Base-by-base conservation (phyloP, 2,797 vertebrate species). In the Vultur gryphus region DNA sequence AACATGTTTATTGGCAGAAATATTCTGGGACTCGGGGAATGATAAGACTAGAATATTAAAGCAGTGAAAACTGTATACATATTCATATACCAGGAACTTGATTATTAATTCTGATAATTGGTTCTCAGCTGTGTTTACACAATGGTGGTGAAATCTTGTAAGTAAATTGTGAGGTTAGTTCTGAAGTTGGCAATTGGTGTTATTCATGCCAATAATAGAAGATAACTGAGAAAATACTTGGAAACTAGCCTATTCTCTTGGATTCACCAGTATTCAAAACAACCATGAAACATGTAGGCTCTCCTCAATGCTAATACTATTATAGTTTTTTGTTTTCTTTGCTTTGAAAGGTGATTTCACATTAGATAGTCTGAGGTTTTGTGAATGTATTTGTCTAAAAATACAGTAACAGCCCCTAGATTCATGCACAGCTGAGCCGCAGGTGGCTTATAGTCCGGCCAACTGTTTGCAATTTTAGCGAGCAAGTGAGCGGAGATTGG, bases 111-210 rank as follows among this genome's bases (percentile, higher is more conserved):
- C 78, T 64, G 92, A 97, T 95, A 97, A 91, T 90, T 75, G 65
- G 16, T 91, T 96, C 93, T 96, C 95, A 97, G 92, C 96, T 97
- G 95, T 95, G 94, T 97, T 96, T 95, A 95, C 31, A 65, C 39
- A 85, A 83, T 84, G 69, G 55, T 85, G 58, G 67, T 0, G 24
- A 94, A 94, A 92, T 58, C 72, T 81, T 84, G 57, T 61, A 83
- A 75, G 72, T 87, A 93, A 92, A 93, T 94, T 48, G 61, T 94
- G 84, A 89, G 84, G 89, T 95, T 95, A 83, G 72, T 83, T 94
- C 84, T 96, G 89, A 91, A 89, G 81, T 17, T 93, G 87, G 72
- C 89, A 92, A 75, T 85, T 90, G 92, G 72, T 92, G 54, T 92
- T 61, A 37, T 43, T 78, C 6, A 1, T 84, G 79, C 76, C 87